Base-by-base conservation (phyloP, 1,140 invertebrate species). In the Rhysida immarginata region DNA sequence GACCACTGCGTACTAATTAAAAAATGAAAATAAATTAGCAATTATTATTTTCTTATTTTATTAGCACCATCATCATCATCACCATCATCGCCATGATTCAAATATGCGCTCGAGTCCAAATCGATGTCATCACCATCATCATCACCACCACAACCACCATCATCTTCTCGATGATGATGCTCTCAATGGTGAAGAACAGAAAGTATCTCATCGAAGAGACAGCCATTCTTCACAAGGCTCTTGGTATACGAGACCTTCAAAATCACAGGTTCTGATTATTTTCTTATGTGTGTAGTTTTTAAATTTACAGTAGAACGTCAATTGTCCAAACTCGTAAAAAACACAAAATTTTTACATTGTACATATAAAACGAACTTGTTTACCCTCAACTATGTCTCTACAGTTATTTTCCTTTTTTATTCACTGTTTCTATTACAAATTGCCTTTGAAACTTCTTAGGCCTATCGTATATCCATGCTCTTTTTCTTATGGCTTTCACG, bases 91-190 rank as follows among this genome's bases (percentile, higher is more conserved):
- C 50, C 72, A 74, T 61, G 44, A 46, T 8, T 11, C 5, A 13
- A 24, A 48, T 13, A 35, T 45, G 26, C 25, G 24, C 5, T 56
- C 59, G 1, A 62, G 55, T 53, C 61, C 58, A 14, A 53, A 58
- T 26, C 27, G 52, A 54, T 55, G 45, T 55, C 59, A 48, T 59
- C 64, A 23, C 56, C 63, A 53, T 52, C 55, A 41, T 58, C 60
- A 69, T 2, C 68, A 70, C 49, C 72, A 74, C 60, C 74, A 74
- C 44, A 74, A 75, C 45, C 71, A 74, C 54, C 71, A 75, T 59
- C 74, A 77, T 59, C n/a, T n/a, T n/a, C n/a, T n/a, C n/a, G 57
- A 62, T 46, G 54, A 60, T 45, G 56, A 63, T 25, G 58, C 57
- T 23, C 58, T 59, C 48, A 26, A 26, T 26, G 43, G 45, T 18